Evolutionary conservation across 2,888 invertebrate species (phyloP).

Genomic region (Spilosoma lubricipeda): DNA sequence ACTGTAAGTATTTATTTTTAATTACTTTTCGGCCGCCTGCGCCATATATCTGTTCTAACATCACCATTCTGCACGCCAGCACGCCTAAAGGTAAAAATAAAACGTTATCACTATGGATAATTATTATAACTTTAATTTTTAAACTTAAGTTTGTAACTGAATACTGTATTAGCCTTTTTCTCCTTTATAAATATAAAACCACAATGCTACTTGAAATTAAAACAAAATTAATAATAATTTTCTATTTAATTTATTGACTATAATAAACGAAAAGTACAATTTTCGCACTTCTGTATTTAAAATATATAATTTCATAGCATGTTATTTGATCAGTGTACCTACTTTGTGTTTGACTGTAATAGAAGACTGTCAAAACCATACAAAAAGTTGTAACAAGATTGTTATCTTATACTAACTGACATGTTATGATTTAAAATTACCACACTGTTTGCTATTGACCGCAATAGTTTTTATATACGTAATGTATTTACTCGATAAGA

Average conservation of each 20-base stretch:
- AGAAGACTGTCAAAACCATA: constrained; percentile 33
- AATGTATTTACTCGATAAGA: background rate
- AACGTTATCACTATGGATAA: background rate
- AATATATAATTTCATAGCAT: background rate
- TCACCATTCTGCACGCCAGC: background rate
- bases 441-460: background rate
- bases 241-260: too few species aligned
- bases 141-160: background rate
- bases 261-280: background rate
- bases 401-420: constrained; percentile 33
- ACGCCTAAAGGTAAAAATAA: background rate
- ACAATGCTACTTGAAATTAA: background rate
- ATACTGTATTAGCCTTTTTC: too few species aligned
- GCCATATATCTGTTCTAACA: background rate
- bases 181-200: background rate
- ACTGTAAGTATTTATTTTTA: background rate
- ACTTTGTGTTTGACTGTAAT: constrained; percentile 18
- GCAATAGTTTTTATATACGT: constrained; percentile 1
- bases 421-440: constrained; percentile 37
- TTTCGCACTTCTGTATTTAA: background rate
- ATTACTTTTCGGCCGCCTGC: background rate
- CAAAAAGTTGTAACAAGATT: constrained; percentile 34
- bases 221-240: too few species aligned
- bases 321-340: background rate
- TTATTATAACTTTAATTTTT: background rate